Conservation (phyloP, 2,797 vertebrate genomes). For the Danio aesculapii region DNA sequence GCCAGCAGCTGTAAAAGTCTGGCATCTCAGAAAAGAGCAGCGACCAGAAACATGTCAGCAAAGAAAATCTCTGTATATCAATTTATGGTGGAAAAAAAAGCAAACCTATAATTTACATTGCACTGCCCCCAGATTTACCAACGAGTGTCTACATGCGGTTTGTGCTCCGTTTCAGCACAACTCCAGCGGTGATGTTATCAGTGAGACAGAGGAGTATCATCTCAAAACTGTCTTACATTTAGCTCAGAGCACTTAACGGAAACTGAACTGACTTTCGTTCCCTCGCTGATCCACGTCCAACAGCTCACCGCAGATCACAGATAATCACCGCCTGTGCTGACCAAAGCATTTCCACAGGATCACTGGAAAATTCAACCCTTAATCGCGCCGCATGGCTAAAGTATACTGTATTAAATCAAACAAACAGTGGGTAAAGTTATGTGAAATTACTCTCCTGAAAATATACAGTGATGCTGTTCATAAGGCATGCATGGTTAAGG, state of each 20-base stretch:
- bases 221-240: constrained; percentile 7
- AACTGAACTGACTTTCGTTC: constrained; percentile 34
- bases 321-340: constrained; percentile 31
- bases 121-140: constrained; percentile 42
- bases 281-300: constrained; percentile 3
- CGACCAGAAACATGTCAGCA: constrained; percentile 47
- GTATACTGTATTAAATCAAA: constrained; percentile 26
- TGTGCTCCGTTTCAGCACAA: constrained; percentile 51
- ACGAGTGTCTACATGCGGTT: constrained; percentile 60
- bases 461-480: neutral
- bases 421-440: constrained; percentile 4
- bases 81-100: constrained; percentile 57
- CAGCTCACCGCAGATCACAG: constrained; percentile 47
- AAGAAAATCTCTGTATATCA: constrained; percentile 52
- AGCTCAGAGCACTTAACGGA: constrained; percentile 25
- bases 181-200: constrained; percentile 38
- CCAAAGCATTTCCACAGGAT: constrained; percentile 26
- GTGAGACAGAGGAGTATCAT: neutral
- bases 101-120: constrained; percentile 58
- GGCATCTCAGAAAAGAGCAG: constrained; percentile 32
- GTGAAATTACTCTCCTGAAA: constrained; percentile 10
- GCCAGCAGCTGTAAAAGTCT: constrained; percentile 55
- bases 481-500: neutral
- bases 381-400: constrained; percentile 1
- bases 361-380: constrained; percentile 56